Evolutionary conservation across 2,113 vertebrate genomes (phyloP), one percentile per base, ranked within the genome.

Genomic region (Stigmatopora argus): DNA sequence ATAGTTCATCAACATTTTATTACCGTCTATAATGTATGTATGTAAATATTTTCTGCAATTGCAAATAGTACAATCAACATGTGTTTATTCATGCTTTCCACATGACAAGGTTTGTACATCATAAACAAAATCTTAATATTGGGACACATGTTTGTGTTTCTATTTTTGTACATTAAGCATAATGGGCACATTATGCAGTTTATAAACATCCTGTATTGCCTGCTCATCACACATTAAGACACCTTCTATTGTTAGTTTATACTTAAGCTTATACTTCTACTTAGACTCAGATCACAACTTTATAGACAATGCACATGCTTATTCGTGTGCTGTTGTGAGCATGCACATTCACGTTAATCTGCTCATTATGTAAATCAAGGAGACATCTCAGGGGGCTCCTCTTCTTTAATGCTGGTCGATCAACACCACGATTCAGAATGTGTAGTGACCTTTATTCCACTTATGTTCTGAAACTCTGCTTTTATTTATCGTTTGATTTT

Each of bases 341-440:
- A 44, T 44, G 35, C 58, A 14, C 44, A 61, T 61, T 61, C 12
- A 61, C 19, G 23, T 18, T 18, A 59, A 59, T 59, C 57, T 58
- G 31, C 31, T 35, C 17, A 38, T 59, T 41, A 19, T 60, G 35
- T 10, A 59, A 41, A 41, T 59, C 3, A 41, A 19, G 34, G 17
- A 34, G 18, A 14, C 11, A 10, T 41, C 14, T 59, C 15, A 4
- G 4, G 10, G 52, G 10, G 34, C 38, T 19, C 15, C 17, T 19
- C 57, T 59, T 41, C 52, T 55, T 55, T 19, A 12, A 2, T 55
- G 21, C 52, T 56, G 53, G 38, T 15, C 35, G 10, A 60, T 21
- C 58, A 44, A 14, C 38, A 21, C 11, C 38, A 21, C 38, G n/a
- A 60, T 19, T 10, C 35, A 60, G n/a, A 60, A 13, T 45, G 19